These are phyloP conservation scores for Silurus meridionalis DNA, from an alignment of 2,113 vertebrate species.

Conservation along the genomic window DNA sequence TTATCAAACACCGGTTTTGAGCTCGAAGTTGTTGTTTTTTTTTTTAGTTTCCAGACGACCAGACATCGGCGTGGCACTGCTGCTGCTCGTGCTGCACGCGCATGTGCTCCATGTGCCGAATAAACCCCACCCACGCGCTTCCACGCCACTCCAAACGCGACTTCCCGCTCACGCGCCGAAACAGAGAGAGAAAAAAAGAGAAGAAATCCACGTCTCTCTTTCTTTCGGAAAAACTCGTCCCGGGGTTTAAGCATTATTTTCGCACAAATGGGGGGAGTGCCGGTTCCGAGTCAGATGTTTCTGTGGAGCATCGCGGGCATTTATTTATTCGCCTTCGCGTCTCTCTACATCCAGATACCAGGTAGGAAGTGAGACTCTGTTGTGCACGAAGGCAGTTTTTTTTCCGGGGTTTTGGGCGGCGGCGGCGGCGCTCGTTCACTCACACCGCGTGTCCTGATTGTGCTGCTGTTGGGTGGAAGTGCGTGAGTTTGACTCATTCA, in stretches of 20 bases:
- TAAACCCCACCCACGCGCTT: slow-evolving; percentile 47
- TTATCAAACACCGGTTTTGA: not conserved
- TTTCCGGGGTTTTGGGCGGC: slow-evolving; percentile 30
- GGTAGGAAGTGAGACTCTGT: slow-evolving; percentile 63
- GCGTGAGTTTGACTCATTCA: not conserved
- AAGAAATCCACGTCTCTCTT: not conserved
- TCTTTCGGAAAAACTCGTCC: not conserved
- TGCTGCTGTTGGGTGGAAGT: not conserved
- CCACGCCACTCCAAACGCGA: not conserved
- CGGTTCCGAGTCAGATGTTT: slow-evolving; percentile 62
- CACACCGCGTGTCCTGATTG: too few species aligned
- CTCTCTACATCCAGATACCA: slow-evolving; percentile 79
- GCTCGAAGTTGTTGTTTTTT: not conserved
- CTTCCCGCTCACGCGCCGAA: slow-evolving; percentile 16
- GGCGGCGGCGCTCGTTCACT: slow-evolving; percentile 21
- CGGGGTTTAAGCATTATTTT: not conserved
- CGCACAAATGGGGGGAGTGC: slow-evolving; percentile 54
- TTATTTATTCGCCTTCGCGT: slow-evolving; percentile 77
- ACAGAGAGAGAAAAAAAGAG: not conserved
- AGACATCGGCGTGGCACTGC: not conserved
- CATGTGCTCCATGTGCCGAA: slow-evolving; percentile 24
- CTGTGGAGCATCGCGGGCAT: slow-evolving; percentile 73
- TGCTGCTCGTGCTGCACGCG: not conserved
- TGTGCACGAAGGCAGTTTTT: not conserved
- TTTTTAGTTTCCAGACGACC: not conserved